Conservation (phyloP, 1,140 invertebrate genomes). For the Acromyrmex heyeri region DNA sequence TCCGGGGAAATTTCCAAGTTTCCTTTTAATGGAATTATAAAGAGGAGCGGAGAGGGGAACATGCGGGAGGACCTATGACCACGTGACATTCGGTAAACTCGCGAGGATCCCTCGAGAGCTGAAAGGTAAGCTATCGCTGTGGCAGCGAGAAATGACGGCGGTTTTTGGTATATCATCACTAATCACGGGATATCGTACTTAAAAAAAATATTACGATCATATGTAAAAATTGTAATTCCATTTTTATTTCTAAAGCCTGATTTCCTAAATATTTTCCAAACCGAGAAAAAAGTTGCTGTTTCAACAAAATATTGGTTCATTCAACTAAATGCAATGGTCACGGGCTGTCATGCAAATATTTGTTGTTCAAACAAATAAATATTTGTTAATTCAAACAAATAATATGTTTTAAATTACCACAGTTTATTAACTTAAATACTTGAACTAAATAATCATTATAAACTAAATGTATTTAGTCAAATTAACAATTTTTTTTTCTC, state of each 20-base stretch:
- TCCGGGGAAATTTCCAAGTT: slow-evolving; percentile 77
- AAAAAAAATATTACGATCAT: background rate
- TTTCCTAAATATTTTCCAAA: background rate
- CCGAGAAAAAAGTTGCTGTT: no score
- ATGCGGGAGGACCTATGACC: slow-evolving; percentile 52
- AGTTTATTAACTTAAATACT: no score
- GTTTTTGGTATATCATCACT: slow-evolving; percentile 37
- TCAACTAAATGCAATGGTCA: no score
- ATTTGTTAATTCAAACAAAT: no score
- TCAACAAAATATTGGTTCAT: no score
- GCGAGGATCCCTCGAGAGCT: slow-evolving; percentile 44
- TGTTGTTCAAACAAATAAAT: no score
- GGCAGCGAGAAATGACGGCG: slow-evolving; percentile 31
- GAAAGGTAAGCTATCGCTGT: slow-evolving; percentile 21
- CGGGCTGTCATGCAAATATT: no score
- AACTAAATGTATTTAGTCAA: no score
- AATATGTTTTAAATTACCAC: no score
- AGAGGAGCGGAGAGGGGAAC: slow-evolving; percentile 64
- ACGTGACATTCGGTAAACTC: slow-evolving; percentile 71
- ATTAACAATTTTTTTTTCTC: no score
- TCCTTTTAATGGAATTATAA: slow-evolving; percentile 80
- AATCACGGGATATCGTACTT: background rate
- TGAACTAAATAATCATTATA: no score
- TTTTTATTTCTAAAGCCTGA: background rate
- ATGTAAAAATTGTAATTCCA: background rate